Conservation (phyloP, 2,113 vertebrate genomes). For the Cavia porcellus region DNA sequence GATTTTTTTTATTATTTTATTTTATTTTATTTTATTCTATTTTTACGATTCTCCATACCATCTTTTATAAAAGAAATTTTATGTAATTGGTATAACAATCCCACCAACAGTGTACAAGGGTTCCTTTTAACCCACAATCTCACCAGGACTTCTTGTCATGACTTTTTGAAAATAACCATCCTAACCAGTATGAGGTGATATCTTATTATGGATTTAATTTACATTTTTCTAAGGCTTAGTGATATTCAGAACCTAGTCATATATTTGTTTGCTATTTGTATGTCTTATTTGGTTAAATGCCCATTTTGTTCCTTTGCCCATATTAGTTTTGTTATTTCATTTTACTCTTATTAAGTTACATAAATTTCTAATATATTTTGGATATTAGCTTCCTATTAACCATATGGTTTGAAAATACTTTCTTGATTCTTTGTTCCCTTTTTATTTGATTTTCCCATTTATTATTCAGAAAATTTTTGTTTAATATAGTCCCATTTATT, state of each 20-base stretch:
- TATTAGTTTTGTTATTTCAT: background rate
- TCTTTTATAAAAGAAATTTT: background rate
- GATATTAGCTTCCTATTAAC: background rate
- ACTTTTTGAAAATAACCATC: background rate
- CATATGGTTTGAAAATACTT: background rate
- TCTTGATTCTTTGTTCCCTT: background rate
- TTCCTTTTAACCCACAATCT: background rate
- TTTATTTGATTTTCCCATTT: background rate
- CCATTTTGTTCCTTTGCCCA: background rate
- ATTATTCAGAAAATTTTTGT: background rate
- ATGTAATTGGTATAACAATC: background rate
- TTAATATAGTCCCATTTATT: background rate
- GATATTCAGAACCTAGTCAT: background rate
- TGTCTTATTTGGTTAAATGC: background rate
- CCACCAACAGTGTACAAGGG: background rate
- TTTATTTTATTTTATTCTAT: background rate
- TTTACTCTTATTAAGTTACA: background rate
- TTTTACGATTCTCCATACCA: background rate
- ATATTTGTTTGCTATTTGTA: background rate
- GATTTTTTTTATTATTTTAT: background rate
- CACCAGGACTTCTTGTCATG: background rate
- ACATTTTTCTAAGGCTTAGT: background rate
- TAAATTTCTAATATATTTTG: background rate
- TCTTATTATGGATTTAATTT: background rate
- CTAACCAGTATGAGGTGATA: background rate